Conservation (phyloP, 2,113 vertebrate species). For the Haliaeetus leucogaster region DNA sequence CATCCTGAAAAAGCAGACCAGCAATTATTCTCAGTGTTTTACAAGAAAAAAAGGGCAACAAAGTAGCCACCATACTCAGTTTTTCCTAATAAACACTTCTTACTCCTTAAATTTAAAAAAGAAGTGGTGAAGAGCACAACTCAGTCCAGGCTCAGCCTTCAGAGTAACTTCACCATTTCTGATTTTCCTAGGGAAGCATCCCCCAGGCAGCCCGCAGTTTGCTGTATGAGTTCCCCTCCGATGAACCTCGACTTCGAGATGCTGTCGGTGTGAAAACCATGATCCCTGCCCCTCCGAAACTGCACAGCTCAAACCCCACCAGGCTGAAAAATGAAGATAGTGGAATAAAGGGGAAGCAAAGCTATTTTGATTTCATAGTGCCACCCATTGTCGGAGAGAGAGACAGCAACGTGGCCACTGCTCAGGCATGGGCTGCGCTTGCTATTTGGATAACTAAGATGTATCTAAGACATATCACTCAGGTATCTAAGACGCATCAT, state of each 20-base stretch:
- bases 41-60: background rate
- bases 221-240: background rate
- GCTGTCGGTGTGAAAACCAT: background rate
- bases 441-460: background rate
- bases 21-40: background rate
- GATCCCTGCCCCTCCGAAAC: background rate
- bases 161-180: background rate
- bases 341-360: background rate
- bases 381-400: conserved; percentile 31
- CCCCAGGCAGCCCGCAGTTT: background rate
- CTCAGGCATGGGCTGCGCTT: background rate
- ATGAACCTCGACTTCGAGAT: background rate
- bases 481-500: fast-evolving
- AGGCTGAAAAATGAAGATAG: background rate
- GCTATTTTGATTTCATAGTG: conserved; percentile 6
- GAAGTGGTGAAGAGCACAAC: background rate
- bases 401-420: background rate
- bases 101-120: background rate
- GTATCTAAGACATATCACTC: fast-evolving
- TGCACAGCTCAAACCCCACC: fast-evolving
- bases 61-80: background rate
- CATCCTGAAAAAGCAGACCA: background rate
- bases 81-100: background rate
- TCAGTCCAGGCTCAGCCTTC: background rate
- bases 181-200: background rate